phyloP scores from a whole-genome alignment of 2,113 vertebrate genomes.

The Dromiciops gliroides region DNA sequence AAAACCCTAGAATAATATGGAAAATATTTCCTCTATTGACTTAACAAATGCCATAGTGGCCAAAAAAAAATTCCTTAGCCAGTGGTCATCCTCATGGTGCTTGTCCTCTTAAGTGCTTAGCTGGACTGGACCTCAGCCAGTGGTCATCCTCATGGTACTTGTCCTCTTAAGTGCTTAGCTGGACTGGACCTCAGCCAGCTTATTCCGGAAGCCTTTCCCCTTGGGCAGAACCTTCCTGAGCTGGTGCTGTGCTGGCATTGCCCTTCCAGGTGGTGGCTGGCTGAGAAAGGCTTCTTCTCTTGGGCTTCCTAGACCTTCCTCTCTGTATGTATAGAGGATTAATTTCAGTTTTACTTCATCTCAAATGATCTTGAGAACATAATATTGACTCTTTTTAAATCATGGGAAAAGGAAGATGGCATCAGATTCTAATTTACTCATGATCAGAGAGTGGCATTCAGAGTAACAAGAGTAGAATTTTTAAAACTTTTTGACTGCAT shows the following conservation, averaged over 20 bases:
- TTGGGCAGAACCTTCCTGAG: background rate
- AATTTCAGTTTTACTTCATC: too few relatives aligned
- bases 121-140: background rate
- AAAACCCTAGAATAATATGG: conserved; percentile 33
- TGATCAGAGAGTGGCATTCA: too few relatives aligned
- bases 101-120: background rate
- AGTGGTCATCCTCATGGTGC: background rate
- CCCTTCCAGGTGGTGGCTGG: background rate
- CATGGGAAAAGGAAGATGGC: too few relatives aligned
- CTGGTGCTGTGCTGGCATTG: background rate
- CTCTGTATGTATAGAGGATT: background rate
- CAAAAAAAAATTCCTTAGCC: background rate
- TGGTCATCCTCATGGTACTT: background rate
- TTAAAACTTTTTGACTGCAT: too few relatives aligned
- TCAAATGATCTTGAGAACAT: too few relatives aligned
- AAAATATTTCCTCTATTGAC: conserved; percentile 6
- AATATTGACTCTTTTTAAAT: too few relatives aligned
- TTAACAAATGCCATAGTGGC: background rate
- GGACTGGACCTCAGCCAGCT: background rate
- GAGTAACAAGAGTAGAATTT: too few relatives aligned
- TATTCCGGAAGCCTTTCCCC: background rate
- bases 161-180: background rate
- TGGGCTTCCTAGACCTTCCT: background rate
- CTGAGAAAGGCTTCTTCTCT: too few relatives aligned
- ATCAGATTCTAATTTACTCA: too few relatives aligned